Evolutionary conservation across 2,888 invertebrate species (phyloP), one percentile per base, ranked within the genome.

Genomic region (Drosophila limbata): DNA sequence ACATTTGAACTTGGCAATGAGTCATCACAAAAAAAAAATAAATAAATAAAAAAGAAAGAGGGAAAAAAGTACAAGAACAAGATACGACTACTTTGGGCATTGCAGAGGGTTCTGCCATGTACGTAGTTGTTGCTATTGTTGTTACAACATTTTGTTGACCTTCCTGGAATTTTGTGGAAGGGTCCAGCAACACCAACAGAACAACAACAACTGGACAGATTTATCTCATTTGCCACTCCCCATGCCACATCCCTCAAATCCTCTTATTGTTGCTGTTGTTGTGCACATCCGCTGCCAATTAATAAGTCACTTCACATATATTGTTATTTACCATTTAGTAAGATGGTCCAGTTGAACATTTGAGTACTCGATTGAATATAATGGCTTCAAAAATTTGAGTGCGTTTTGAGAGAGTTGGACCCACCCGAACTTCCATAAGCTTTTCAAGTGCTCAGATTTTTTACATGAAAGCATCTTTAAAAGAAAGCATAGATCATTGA

Each of bases 1-100:
- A 81, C 89, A 89, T 70, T 73, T 79, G 82, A 81, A 87, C 88
- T 84, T 68, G 82, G 69, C 68, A 56, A 81, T 84, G 84, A 84
- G 66, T 89, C 89, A 84, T 84, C 85, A 87, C 8, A 62, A 80
- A 68, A n/a, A 17, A 37, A 35, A 47, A 47, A 31, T 28, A 3
- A 25, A 35, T 15, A 9, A 28, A 45, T 25, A 45, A 39, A 17
- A 28, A 37, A 17, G 25, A 50, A 28, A 28, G 28, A 28, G 28
- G 28, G 28, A 28, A 28, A 35, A 17, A 17, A 40, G 31, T 45
- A 25, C 40, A 39, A 39, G 51, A 57, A 42, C 44, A 45, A 37
- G 45, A 40, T 51, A 45, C 62, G 56, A 73, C 55, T 60, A 67
- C 59, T 67, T 74, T 56, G 52, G 59, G 13, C 51, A 51, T 53